A percentile compares a stretch with the other conserved stretches of the same genome.
phyloP scores from a whole-genome alignment of 1,140 invertebrate genomes.

The Akabosia matsudoensis region DNA sequence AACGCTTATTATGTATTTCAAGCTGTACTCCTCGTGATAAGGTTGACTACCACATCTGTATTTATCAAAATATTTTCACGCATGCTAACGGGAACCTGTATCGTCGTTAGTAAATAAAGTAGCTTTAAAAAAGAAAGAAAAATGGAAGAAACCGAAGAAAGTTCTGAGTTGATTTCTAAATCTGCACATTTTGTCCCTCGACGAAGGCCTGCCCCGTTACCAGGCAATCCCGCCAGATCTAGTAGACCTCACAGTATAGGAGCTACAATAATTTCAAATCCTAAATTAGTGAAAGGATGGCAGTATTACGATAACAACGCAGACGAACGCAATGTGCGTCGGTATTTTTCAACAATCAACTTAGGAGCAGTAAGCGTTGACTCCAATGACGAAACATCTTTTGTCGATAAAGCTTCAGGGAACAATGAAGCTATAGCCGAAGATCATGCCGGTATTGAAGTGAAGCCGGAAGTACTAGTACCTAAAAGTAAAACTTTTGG shows the following conservation, averaged over 20 bases:
- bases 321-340: neutral
- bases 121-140: neutral
- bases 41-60: too few species aligned
- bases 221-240: neutral
- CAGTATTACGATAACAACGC: constrained; percentile 5
- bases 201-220: neutral
- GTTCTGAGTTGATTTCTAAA: neutral
- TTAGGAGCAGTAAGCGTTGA: neutral
- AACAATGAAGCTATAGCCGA: too few species aligned
- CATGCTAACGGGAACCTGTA: too few species aligned
- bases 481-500: too few species aligned
- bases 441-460: neutral
- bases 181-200: neutral
- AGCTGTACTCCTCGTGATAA: too few species aligned
- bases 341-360: neutral
- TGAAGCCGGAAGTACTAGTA: neutral
- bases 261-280: constrained; percentile 30
- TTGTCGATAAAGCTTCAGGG: neutral
- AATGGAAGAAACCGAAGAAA: neutral
- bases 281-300: constrained; percentile 30
- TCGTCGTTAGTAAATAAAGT: neutral
- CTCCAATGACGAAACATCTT: neutral
- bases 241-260: constrained; percentile 11
- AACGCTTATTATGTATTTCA: too few species aligned
- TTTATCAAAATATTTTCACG: too few species aligned